Conservation (phyloP, 2,888 invertebrate species). For the Cybosia mesomella region DNA sequence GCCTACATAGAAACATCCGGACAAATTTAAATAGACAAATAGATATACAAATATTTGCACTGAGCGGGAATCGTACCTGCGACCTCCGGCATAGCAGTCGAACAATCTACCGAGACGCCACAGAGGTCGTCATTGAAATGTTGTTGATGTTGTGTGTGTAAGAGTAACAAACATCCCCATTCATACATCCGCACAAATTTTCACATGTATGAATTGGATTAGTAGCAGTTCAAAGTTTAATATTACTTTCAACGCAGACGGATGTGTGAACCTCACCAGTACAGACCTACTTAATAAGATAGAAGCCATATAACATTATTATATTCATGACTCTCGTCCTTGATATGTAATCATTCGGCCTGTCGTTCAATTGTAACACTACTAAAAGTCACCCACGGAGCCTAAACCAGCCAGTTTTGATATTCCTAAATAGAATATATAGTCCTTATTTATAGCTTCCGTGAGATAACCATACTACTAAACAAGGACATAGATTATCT, state of each 20-base stretch:
- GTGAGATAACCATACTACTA: slow-evolving; percentile 65
- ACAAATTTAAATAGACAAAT: too few species aligned
- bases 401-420: slow-evolving; percentile 61
- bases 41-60: too few species aligned
- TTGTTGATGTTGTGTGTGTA: too few species aligned
- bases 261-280: not conserved
- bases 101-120: too few species aligned
- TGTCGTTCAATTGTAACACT: slow-evolving; percentile 64
- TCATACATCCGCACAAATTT: too few species aligned
- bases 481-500: slow-evolving; percentile 64
- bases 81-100: too few species aligned
- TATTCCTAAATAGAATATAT: slow-evolving; percentile 57
- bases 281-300: not conserved
- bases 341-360: slow-evolving; percentile 18
- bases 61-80: too few species aligned
- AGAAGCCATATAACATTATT: not conserved
- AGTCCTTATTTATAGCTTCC: slow-evolving; percentile 67
- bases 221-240: too few species aligned
- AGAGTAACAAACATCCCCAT: too few species aligned
- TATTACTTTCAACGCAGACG: not conserved
- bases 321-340: not conserved
- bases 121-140: too few species aligned
- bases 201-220: not conserved
- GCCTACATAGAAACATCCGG: too few species aligned
- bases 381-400: slow-evolving; percentile 68